Base-by-base conservation (phyloP, 2,888 invertebrate genomes). In the Amphipoea oculea region DNA sequence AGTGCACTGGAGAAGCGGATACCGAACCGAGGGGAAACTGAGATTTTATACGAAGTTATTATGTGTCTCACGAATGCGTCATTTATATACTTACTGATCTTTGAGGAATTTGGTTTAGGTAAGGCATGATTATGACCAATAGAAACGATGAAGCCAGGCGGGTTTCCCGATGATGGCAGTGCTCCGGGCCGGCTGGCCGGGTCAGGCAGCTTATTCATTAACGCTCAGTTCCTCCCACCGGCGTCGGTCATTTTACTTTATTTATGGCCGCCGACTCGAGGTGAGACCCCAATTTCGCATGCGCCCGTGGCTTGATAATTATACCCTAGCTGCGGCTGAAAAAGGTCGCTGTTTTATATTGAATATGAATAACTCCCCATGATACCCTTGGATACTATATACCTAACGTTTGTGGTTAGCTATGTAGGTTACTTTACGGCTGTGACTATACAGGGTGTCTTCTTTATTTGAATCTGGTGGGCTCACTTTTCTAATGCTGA, bases 201-300 rank as follows among this genome's bases (percentile, higher is more conserved):
- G 88, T 87, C 90, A 89, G 88, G 84, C 90, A 89, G 89, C 93
- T 95, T 96, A 95, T 96, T 96, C 96, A 96, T 96, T 97, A 96
- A 95, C 92, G 94, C 92, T 83, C 88, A 91, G 95, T 93, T 95
- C 96, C 96, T 95, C 96, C 96, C 96, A 96, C 96, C 92, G 92
- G 91, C 93, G 91, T 91, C 91, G 93, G 92, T 96, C 94, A 96
- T 96, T 96, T 97, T 96, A 93, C 93, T 96, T 97, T 97, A 96
- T 96, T 96, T 96, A 96, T 95, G 94, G 93, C 93, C 93, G 94
- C 92, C 93, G 94, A 92, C 93, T 86, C 94, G 96, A 96, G 96
- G 96, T 96, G 96, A 96, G 96, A 96, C 96, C 96, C 97, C 96
- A 96, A 97, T 97, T 96, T 97, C 94, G 97, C 97, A 96, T 96